phyloP scores from a whole-genome alignment of 2,113 vertebrate species.

The Callopanchax toddi region DNA sequence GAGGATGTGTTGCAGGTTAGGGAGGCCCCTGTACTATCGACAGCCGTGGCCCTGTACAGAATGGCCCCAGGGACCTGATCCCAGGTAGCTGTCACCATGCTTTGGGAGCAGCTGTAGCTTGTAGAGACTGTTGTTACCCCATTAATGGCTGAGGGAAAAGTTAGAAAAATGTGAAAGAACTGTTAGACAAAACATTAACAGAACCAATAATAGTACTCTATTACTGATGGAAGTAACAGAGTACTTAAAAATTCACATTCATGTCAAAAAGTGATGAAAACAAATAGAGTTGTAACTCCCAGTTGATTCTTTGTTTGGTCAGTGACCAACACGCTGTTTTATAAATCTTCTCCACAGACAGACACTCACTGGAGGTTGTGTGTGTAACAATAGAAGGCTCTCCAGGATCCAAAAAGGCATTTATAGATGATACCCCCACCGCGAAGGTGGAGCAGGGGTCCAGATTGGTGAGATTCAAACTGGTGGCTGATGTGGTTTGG shows the following conservation, averaged over 20 bases:
- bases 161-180: not conserved
- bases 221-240: too few relatives aligned
- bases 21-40: conserved; percentile 32
- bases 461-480: conserved; percentile 65
- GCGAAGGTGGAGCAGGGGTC: conserved; percentile 76
- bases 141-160: conserved; percentile 56
- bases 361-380: conserved; percentile 77
- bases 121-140: conserved; percentile 51
- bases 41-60: conserved; percentile 62
- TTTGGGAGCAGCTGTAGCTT: conserved; percentile 66
- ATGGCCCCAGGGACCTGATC: conserved; percentile 59
- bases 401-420: conserved; percentile 72
- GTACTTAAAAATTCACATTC: too few relatives aligned
- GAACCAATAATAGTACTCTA: too few relatives aligned
- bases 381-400: conserved; percentile 62
- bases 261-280: too few relatives aligned
- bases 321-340: too few relatives aligned
- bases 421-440: conserved; percentile 77
- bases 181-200: too few relatives aligned
- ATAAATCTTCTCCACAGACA: too few relatives aligned
- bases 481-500: conserved; percentile 38
- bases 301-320: too few relatives aligned
- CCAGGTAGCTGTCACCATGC: conserved; percentile 68
- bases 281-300: too few relatives aligned
- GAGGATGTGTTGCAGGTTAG: conserved; percentile 63